Base-by-base conservation (phyloP, 2,113 vertebrate species). In the Amia ocellicauda region DNA sequence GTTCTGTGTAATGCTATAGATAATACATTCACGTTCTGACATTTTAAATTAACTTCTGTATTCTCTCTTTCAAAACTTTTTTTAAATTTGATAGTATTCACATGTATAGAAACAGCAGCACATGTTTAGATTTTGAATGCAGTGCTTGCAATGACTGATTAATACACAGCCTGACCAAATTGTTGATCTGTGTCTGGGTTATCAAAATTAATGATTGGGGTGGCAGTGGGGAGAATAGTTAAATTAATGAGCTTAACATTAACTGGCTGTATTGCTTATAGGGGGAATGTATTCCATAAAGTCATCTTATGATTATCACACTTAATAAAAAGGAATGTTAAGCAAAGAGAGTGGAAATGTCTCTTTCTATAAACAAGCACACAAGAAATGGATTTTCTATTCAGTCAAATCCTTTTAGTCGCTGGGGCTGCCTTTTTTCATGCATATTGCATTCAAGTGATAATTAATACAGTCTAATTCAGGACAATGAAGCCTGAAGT, bases 381-480 rank as follows among this genome's bases (percentile, higher is more conserved):
- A 87, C 83, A 76, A 90, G 85, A 89, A 90, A 87, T 89, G 76
- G 82, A 89, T 91, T 90, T 84, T 88, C 36, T 85, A 80, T 89
- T 85, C 82, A 82, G 80, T 89, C 82, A 83, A 72, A 82, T 89
- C 84, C 78, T 86, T 87, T 85, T 89, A 87, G 85, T 86, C 83
- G 83, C 86, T 85, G 84, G 83, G 83, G 83, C 78, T 78, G 77
- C 78, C 78, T 88, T 42, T 59, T 90, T 89, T 86, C 77, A 86
- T 85, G 83, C 84, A 80, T 75, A 68, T 74, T 86, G 80, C 82
- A 68, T 75, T 85, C 78, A 83, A 88, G 83, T 76, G 82, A 84
- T 90, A 91, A 91, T 92, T 86, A 91, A 87, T 89, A 87, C 86
- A 78, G 74, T 85, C 78, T 90, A 88, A 89, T 92, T 90, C 84